phyloP scores from a whole-genome alignment of 2,113 vertebrate species.

The Oophaga pumilio region DNA sequence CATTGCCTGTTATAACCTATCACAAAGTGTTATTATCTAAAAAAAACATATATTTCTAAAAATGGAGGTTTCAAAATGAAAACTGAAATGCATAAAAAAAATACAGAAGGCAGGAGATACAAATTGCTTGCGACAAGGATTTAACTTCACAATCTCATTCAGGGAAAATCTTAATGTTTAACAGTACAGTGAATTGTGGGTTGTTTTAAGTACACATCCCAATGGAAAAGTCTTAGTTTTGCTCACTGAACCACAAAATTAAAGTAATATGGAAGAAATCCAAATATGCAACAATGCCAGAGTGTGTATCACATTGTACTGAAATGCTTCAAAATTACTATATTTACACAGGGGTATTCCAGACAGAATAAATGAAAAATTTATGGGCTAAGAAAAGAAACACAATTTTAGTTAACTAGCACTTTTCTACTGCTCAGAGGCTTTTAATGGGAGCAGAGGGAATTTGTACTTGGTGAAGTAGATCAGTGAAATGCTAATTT shows the following conservation, averaged over 20 bases:
- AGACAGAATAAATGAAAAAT: slow-evolving; percentile 74
- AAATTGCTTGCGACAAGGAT: slow-evolving; percentile 13
- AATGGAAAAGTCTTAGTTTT: slow-evolving; percentile 71
- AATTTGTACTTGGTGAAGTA: slow-evolving; percentile 72
- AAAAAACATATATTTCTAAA: not conserved
- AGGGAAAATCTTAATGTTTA: slow-evolving; percentile 68
- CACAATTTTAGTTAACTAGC: slow-evolving; percentile 74
- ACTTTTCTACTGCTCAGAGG: slow-evolving; percentile 70
- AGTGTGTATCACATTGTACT: slow-evolving; percentile 66
- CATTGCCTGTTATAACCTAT: not conserved
- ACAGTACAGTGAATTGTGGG: slow-evolving; percentile 63
- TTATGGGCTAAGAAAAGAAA: slow-evolving; percentile 75
- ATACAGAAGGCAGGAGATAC: not conserved
- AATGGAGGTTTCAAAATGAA: not conserved
- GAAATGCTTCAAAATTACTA: slow-evolving; percentile 70
- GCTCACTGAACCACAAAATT: slow-evolving; percentile 78
- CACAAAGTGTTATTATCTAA: not conserved
- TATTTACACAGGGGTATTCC: slow-evolving; percentile 73
- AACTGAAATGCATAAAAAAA: not conserved
- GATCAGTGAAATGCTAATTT: slow-evolving; percentile 78
- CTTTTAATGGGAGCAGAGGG: slow-evolving; percentile 72
- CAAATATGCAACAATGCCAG: slow-evolving; percentile 69
- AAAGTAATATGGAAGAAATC: slow-evolving; percentile 73
- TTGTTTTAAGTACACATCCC: slow-evolving; percentile 71
- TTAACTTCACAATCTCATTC: slow-evolving; percentile 57